Percentiles rank a stretch among this genome's conserved stretches.
Conservation (phyloP, 92 coral and sea anemone genomes). For the Phymanthus crucifer region DNA sequence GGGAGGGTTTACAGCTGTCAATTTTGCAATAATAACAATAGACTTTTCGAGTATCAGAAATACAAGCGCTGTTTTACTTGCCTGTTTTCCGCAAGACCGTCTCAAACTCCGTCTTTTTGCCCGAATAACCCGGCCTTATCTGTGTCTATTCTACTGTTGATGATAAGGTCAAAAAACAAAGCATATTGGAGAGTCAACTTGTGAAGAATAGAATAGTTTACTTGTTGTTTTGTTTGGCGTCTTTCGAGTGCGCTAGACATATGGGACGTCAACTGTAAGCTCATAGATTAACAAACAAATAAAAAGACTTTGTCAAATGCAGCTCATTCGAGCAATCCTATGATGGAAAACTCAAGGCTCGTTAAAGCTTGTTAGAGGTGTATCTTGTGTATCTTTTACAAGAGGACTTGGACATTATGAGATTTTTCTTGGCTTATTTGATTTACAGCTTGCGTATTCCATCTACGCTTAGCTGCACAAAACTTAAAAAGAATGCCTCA, state of each 20-base stretch:
- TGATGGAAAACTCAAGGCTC: background rate
- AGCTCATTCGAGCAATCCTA: constrained; percentile 5
- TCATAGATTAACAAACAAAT: constrained; percentile 47
- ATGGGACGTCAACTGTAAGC: constrained; percentile 21
- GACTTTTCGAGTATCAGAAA: background rate
- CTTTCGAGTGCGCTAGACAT: constrained; percentile 24
- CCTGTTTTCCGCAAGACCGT: background rate
- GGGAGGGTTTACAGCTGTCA: constrained; percentile 28
- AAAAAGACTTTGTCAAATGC: background rate
- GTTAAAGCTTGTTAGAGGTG: background rate
- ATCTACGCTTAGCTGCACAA: too few relatives aligned
- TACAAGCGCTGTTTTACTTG: background rate
- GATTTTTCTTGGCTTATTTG: too few relatives aligned
- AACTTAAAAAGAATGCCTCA: too few relatives aligned
- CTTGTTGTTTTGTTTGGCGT: constrained; percentile 34
- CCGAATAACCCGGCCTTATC: background rate
- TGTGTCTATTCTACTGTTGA: background rate
- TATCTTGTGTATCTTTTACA: background rate
- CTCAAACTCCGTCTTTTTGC: background rate
- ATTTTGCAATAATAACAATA: background rate
- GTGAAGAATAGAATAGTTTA: background rate
- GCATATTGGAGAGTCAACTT: constrained; percentile 9
- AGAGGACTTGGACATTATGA: too few relatives aligned
- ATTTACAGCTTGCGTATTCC: too few relatives aligned
- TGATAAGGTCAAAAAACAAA: constrained; percentile 13